A percentile compares a stretch with the other conserved stretches of the same genome.
phyloP scores from a whole-genome alignment of 2,113 vertebrate species.

The Butastur rufipennis region DNA sequence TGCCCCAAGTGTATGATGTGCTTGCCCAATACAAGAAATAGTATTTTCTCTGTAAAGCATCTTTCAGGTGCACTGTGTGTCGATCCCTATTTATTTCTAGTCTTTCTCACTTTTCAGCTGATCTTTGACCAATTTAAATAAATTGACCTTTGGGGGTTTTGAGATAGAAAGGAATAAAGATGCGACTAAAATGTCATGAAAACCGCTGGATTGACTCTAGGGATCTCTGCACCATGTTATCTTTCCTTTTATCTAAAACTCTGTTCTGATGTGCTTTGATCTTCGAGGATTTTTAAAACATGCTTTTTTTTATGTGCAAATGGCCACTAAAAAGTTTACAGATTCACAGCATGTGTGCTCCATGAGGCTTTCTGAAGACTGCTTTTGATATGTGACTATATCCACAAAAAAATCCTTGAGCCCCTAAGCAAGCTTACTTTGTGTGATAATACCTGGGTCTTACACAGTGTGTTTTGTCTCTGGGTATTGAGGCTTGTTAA shows the following conservation, averaged over 20 bases:
- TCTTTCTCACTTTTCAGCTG: neutral
- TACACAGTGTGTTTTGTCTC: neutral
- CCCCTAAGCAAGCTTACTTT: neutral
- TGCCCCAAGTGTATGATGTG: neutral
- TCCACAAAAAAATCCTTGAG: neutral
- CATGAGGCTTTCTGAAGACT: neutral
- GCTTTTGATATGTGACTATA: neutral
- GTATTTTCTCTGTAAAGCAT: neutral
- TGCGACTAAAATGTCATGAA: constrained; percentile 25
- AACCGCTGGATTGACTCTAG: neutral
- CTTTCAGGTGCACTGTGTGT: neutral
- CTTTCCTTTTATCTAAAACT: constrained; percentile 42
- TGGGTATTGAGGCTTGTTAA: neutral
- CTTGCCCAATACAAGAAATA: neutral
- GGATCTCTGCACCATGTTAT: neutral
- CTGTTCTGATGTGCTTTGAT: constrained; percentile 46
- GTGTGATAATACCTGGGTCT: neutral
- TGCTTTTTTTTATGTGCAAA: neutral
- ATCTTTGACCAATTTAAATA: constrained; percentile 44
- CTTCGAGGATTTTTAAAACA: neutral
- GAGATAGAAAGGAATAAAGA: constrained; percentile 32
- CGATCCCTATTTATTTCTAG: neutral
- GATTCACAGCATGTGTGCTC: neutral
- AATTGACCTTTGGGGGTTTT: constrained; percentile 43
- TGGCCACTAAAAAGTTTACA: constrained; percentile 29